A percentile compares a stretch with the other conserved stretches of the same genome.
phyloP scores from a whole-genome alignment of 1,140 invertebrate species.

The Portunus trituberculatus region DNA sequence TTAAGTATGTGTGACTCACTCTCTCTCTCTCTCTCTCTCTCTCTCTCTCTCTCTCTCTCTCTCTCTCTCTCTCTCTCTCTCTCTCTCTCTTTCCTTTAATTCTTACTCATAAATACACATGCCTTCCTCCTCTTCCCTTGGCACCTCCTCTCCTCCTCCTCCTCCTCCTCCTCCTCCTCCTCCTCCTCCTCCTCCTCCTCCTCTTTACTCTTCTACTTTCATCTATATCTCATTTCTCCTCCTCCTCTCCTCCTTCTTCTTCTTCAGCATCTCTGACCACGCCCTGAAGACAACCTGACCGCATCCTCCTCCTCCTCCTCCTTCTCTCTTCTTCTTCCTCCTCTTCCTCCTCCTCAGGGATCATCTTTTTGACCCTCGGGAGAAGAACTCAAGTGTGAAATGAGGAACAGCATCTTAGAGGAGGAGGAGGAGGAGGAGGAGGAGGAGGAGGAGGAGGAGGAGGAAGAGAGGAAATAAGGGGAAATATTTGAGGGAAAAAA shows the following conservation, averaged over 20 bases:
- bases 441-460: not conserved
- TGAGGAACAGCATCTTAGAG: not conserved
- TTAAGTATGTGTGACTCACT: not conserved
- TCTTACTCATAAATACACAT: too few species aligned
- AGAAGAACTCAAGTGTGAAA: constrained; percentile 10
- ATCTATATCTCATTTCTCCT: not conserved
- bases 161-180: not conserved
- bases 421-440: not conserved
- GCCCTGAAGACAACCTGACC: not conserved
- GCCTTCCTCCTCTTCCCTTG: not conserved
- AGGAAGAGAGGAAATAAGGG: not conserved
- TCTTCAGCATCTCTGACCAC: not conserved
- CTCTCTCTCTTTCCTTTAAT: not conserved
- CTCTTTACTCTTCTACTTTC: not conserved
- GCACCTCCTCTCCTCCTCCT: not conserved
- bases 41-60: too few species aligned
- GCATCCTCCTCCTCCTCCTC: not conserved
- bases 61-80: too few species aligned
- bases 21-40: not conserved
- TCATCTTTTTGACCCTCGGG: not conserved
- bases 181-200: not conserved
- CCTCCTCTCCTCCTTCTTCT: not conserved
- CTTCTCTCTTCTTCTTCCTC: not conserved
- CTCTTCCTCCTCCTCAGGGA: not conserved
- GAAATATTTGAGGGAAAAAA: not conserved